phyloP scores from a whole-genome alignment of 2,797 vertebrate species.

The Microctenopoma steveboyesi region DNA sequence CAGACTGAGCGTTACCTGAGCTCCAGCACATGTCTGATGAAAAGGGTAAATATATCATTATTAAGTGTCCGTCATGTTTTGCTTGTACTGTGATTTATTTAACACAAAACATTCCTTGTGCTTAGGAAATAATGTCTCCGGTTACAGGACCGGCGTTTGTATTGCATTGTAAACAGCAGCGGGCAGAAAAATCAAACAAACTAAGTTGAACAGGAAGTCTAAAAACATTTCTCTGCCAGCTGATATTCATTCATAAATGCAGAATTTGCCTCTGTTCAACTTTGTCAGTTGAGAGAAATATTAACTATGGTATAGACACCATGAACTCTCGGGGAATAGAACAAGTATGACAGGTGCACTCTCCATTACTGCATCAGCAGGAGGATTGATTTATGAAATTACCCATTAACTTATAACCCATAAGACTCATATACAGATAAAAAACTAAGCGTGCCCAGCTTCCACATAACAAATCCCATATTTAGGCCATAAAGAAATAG shows the following conservation, averaged over 20 bases:
- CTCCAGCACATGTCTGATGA: background rate
- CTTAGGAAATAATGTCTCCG: background rate
- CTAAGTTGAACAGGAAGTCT: background rate
- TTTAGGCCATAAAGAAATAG: constrained; percentile 4
- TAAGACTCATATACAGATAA: background rate
- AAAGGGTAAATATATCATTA: background rate
- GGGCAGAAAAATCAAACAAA: background rate
- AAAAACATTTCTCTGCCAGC: background rate
- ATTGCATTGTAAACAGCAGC: constrained; percentile 1
- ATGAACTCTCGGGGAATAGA: background rate
- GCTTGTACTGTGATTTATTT: too few relatives aligned
- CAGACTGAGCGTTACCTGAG: constrained; percentile 15
- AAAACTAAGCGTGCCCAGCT: constrained; percentile 4
- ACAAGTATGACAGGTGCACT: background rate
- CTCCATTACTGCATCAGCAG: background rate
- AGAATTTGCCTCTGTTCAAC: background rate
- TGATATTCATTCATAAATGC: background rate
- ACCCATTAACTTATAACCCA: background rate
- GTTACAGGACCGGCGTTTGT: background rate
- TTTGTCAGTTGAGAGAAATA: background rate
- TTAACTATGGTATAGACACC: background rate
- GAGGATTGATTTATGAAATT: background rate
- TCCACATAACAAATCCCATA: constrained; percentile 7
- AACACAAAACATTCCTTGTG: background rate
- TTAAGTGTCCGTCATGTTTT: background rate